These are phyloP conservation scores for Calephelis virginiensis DNA, from an alignment of 1,140 invertebrate species.

Conservation along the genomic window DNA sequence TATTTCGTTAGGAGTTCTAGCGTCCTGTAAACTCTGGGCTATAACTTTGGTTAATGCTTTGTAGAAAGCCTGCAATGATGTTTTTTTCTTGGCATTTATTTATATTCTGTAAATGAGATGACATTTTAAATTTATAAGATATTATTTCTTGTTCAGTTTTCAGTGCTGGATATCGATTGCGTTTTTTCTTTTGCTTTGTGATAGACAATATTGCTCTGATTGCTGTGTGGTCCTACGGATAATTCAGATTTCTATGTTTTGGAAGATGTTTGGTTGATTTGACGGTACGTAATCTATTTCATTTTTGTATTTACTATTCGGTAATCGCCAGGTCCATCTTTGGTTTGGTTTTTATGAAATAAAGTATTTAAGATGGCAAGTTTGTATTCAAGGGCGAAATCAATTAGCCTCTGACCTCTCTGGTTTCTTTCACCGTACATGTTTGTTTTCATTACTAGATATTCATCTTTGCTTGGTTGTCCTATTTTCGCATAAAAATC, in stretches of 20 bases:
- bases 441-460: no score
- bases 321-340: constrained; percentile 31
- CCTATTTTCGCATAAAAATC: no score
- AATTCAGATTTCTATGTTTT: constrained; percentile 30
- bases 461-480: no score
- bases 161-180: constrained; percentile 3
- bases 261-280: constrained; percentile 20
- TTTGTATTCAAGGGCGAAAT: constrained; percentile 30
- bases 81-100: neutral
- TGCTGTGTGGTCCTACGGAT: constrained; percentile 27
- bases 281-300: constrained; percentile 29
- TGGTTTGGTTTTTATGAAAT: constrained; percentile 27
- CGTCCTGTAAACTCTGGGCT: constrained; percentile 22
- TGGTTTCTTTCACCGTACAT: neutral
- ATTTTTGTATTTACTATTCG: constrained; percentile 27
- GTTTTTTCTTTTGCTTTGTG: constrained; percentile 21
- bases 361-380: constrained; percentile 30
- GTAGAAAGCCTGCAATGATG: constrained; percentile 26
- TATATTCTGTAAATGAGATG: constrained; percentile 2
- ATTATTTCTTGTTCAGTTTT: constrained; percentile 24
- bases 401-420: constrained; percentile 26
- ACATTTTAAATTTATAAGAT: constrained; percentile 4
- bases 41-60: constrained; percentile 27
- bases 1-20: neutral
- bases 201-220: constrained; percentile 24